phyloP scores from a whole-genome alignment of 2,888 invertebrate species.

The Cistogaster globosa region DNA sequence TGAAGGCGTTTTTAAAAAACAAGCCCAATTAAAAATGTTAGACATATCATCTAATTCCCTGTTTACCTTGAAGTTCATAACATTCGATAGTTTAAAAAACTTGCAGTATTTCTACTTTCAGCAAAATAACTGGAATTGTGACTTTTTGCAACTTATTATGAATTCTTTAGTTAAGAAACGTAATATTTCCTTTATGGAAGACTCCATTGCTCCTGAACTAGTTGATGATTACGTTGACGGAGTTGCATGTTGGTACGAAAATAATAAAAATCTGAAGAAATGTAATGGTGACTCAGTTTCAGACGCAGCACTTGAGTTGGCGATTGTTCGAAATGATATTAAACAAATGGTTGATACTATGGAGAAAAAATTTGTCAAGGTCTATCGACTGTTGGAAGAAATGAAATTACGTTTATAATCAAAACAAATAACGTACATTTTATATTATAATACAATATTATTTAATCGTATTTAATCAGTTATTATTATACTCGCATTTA shows the following conservation, averaged over 20 bases:
- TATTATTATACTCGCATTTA: slow-evolving; percentile 50
- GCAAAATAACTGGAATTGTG: slow-evolving; percentile 82
- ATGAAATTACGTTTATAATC: slow-evolving; percentile 78
- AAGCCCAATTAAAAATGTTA: slow-evolving; percentile 77
- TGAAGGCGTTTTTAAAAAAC: slow-evolving; percentile 80
- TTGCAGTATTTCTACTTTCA: slow-evolving; percentile 82
- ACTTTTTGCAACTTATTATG: slow-evolving; percentile 80
- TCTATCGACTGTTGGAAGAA: slow-evolving; percentile 80
- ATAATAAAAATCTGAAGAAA: slow-evolving; percentile 77
- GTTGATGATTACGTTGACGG: slow-evolving; percentile 82
- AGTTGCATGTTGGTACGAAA: slow-evolving; percentile 81
- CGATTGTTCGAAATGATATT: slow-evolving; percentile 80
- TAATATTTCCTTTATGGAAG: slow-evolving; percentile 80
- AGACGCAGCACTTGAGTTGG: slow-evolving; percentile 79
- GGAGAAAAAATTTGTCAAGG: slow-evolving; percentile 80
- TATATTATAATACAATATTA: slow-evolving; percentile 5
- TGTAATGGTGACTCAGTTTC: slow-evolving; percentile 75
- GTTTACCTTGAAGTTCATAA: slow-evolving; percentile 79
- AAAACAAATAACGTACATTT: neutral
- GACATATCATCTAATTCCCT: slow-evolving; percentile 80
- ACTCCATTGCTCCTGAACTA: slow-evolving; percentile 79
- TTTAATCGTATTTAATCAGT: slow-evolving; percentile 37
- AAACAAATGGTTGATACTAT: slow-evolving; percentile 79
- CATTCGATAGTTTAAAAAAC: slow-evolving; percentile 79
- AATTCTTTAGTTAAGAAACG: slow-evolving; percentile 80